phyloP scores from a whole-genome alignment of 1,140 invertebrate genomes.

The Charaxes varanes region DNA sequence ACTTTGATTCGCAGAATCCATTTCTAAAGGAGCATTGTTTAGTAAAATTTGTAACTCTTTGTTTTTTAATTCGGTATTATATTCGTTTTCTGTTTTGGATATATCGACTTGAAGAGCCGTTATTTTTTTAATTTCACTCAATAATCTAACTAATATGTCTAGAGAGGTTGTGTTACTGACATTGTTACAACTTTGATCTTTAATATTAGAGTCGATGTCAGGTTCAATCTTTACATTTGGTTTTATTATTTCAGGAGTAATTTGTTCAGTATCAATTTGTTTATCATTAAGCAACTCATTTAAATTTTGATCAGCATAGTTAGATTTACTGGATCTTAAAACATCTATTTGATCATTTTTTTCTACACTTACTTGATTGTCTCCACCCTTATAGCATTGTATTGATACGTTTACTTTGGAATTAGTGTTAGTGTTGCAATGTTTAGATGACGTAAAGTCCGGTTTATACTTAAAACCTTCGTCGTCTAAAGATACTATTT shows the following conservation, averaged over 20 bases:
- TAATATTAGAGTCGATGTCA: neutral
- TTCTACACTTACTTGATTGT: too few species aligned
- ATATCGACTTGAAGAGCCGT: conserved; percentile 35
- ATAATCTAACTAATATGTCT: conserved; percentile 51
- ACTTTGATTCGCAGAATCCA: conserved; percentile 22
- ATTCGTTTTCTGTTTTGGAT: conserved; percentile 7
- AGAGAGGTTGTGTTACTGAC: conserved; percentile 47
- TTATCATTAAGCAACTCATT: too few species aligned
- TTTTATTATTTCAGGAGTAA: too few species aligned
- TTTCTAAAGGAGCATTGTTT: conserved; percentile 23
- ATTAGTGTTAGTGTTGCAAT: too few species aligned
- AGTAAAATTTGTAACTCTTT: conserved; percentile 35
- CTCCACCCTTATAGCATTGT: too few species aligned
- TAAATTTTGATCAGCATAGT: too few species aligned
- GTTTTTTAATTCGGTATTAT: conserved; percentile 7
- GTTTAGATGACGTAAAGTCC: neutral
- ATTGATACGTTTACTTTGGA: too few species aligned
- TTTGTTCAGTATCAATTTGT: too few species aligned
- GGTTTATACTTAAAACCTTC: neutral
- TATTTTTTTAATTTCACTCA: conserved; percentile 62
- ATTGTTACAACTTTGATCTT: conserved; percentile 19
- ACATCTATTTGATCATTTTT: too few species aligned
- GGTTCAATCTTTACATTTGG: too few species aligned
- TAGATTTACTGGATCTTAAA: too few species aligned
- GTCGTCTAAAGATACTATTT: neutral